phyloP scores from a whole-genome alignment of 2,113 vertebrate species.

The Raja brachyura region DNA sequence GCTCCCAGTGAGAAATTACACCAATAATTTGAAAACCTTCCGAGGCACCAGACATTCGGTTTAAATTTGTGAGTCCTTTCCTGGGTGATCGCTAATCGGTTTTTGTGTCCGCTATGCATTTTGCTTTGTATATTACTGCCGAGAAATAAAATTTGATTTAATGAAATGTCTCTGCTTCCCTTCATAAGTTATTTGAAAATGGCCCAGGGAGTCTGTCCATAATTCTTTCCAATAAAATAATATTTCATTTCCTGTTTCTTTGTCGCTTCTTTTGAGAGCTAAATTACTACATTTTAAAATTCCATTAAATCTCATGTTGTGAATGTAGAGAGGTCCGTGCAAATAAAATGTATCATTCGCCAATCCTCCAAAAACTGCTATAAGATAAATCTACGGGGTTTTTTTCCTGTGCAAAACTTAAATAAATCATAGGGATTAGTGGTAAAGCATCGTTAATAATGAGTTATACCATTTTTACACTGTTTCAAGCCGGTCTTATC shows the following conservation, averaged over 20 bases:
- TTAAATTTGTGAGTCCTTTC: conserved; percentile 65
- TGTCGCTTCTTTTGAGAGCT: conserved; percentile 63
- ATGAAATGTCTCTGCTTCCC: conserved; percentile 72
- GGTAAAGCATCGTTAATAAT: background rate
- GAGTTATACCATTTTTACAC: background rate
- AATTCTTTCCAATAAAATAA: conserved; percentile 76
- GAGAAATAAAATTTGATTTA: conserved; percentile 75
- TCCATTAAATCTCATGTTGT: conserved; percentile 29
- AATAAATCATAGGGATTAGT: background rate
- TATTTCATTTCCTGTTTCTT: conserved; percentile 71
- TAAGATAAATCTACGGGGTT: conserved; percentile 12
- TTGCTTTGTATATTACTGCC: conserved; percentile 69
- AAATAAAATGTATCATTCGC: conserved; percentile 31
- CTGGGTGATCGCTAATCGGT: conserved; percentile 73
- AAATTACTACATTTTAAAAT: conserved; percentile 30
- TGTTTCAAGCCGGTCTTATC: background rate
- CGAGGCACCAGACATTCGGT: conserved; percentile 48
- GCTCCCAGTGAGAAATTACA: conserved; percentile 66
- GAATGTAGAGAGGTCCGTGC: conserved; percentile 29
- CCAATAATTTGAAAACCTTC: conserved; percentile 68
- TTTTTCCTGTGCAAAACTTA: background rate
- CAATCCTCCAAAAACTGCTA: conserved; percentile 6
- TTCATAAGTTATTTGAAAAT: conserved; percentile 64
- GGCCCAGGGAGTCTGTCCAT: conserved; percentile 63
- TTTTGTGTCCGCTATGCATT: conserved; percentile 73